Base-by-base conservation (phyloP, 2,797 vertebrate species). In the Sebastes vulpes region DNA sequence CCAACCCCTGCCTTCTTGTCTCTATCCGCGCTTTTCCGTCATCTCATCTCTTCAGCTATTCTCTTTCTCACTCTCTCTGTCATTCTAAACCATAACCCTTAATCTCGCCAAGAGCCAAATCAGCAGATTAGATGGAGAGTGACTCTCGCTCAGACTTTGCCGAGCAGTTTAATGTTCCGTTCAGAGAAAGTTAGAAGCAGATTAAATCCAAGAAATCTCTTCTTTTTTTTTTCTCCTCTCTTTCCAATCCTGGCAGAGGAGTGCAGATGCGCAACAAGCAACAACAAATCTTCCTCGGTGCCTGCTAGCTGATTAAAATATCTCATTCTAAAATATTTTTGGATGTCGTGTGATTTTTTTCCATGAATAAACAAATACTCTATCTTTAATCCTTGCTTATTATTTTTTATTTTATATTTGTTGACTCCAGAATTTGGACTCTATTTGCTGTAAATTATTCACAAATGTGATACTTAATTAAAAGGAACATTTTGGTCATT, bases 181-280 rank as follows among this genome's bases (percentile, higher is more conserved):
- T 93, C 88, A 84, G 88, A 90, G 92, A 94, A 95, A 95, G 92
- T 92, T 92, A 89, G 84, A 93, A 88, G 85, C 73, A 93, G 93
- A 95, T 95, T 94, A 92, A 93, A 93, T 82, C 85, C 89, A 90
- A 91, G 78, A 90, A 90, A 89, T 89, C 80, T 20, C 18, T 50
- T 46, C 8, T 54, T 25, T 25, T 68, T 79, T 75, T 75, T 53
- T 59, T 53, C 52, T 38, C 57, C 28, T 68, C 75, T 38, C 53
- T 66, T 86, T 86, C 81, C 65, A 59, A 87, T 79, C 84, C 57
- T 60, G 63, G 57, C 69, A 35, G 21, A 65, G 65, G 5, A 83
- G 73, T 5, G 25, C 26, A 84, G 58, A 67, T 69, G 56, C 25
- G 77, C 67, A 84, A 87, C 70, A 88, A 86, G 78, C 79, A 63